A percentile compares a stretch with the other conserved stretches of the same genome.
These are phyloP conservation scores for Otus sunia DNA, from an alignment of 2,113 vertebrate genomes.

Conservation along the genomic window DNA sequence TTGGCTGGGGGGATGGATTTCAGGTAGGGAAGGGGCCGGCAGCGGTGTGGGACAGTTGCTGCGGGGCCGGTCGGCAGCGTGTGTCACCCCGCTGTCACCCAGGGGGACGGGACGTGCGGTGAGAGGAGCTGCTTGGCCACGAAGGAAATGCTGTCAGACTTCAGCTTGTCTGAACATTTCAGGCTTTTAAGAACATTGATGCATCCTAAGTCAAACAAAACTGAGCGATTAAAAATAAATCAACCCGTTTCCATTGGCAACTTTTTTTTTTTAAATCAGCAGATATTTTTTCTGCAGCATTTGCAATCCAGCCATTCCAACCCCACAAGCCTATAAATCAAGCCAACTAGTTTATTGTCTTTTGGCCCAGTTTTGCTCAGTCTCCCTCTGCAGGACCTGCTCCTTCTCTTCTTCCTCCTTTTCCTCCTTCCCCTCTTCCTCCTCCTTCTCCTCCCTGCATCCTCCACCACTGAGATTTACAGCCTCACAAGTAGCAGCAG, in stretches of 20 bases:
- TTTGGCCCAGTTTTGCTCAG: constrained; percentile 2
- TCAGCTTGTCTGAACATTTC: background rate
- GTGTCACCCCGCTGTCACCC: rapidly evolving
- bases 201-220: constrained; percentile 5
- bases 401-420: background rate
- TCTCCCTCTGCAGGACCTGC: background rate
- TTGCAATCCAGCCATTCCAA: background rate
- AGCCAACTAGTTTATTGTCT: background rate
- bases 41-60: rapidly evolving
- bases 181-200: background rate
- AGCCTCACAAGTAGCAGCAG: background rate
- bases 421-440: background rate
- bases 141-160: background rate
- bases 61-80: rapidly evolving
- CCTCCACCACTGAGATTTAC: background rate
- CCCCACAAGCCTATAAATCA: background rate
- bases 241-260: background rate
- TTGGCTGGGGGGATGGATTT: background rate
- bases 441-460: background rate
- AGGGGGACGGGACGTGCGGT: rapidly evolving
- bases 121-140: background rate
- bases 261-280: background rate
- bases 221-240: constrained; percentile 18
- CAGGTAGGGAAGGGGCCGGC: background rate
- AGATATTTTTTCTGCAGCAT: background rate